Base-by-base conservation (phyloP, 2,888 invertebrate species). In the Thecocarcelia acutangulata region DNA sequence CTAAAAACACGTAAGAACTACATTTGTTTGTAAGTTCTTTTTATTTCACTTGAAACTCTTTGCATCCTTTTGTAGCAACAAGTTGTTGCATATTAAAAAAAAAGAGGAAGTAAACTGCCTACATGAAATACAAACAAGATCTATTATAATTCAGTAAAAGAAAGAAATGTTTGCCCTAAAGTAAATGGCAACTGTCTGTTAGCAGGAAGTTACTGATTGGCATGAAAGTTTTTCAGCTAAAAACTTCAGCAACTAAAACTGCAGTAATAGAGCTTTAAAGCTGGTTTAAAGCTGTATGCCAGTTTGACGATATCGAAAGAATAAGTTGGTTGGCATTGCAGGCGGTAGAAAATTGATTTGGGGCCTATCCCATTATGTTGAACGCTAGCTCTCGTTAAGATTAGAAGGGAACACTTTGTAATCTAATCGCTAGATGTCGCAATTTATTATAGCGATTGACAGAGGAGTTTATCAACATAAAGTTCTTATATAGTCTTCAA, bases 41-140 rank as follows among this genome's bases (percentile, higher is more conserved):
- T 44, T 46, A 48, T 19, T 17, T 19, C 5, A 46, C 33, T 46
- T 28, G 11, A 11, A 28, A 13, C 4, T 37, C 6, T 15, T 21
- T 37, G 54, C 52, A 24, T 19, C 15, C 28, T 37, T 69, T 46
- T 40, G 3, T 3, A 46, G 52, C 69, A 77, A 77, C 76, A 77
- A 63, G 76, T 77, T 63, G 69, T 40, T 40, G 15, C 5, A 33
- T 33, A 33, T 3, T 1, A 12, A 9, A 40, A 40, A 12, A 13
- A 33, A 58, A 8, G 3, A 40, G 54, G 17, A 21, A 54, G 50
- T 50, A 66, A 46, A 24, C 40, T 40, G 77, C 69, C 77, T 63
- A 63, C 28, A 37, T 48, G 64, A 46, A 64, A 17, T 3, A 17
- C 28, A 44, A 56, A n/a, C 37, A 42, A 46, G 2, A 37, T 63